These are phyloP conservation scores for Hippocampus guttulatus DNA, from an alignment of 2,113 vertebrate species.

Conservation along the genomic window DNA sequence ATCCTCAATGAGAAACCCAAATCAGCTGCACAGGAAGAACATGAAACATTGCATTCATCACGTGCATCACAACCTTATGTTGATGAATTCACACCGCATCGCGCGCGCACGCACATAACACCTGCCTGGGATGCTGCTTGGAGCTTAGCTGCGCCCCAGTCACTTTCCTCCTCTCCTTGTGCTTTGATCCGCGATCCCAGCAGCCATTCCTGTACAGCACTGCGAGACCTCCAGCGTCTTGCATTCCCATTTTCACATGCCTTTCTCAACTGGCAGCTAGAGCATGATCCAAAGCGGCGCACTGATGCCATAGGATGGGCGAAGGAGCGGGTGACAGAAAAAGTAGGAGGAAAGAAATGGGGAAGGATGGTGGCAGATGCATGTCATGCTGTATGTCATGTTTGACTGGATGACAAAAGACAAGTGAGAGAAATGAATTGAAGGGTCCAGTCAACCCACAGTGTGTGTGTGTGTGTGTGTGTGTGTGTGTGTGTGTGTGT, in stretches of 20 bases:
- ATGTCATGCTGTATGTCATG: conserved; percentile 35
- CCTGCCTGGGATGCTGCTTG: conserved; percentile 52
- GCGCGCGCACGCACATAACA: conserved; percentile 19
- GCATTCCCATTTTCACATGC: conserved; percentile 31
- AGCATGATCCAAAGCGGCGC: conserved; percentile 64
- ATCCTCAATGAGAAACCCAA: not conserved
- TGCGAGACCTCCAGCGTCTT: conserved; percentile 52
- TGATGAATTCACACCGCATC: not conserved
- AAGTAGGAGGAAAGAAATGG: conserved; percentile 6
- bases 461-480: conserved; percentile 22
- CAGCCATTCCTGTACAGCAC: conserved; percentile 54
- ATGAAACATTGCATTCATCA: not conserved
- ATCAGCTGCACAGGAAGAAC: not conserved
- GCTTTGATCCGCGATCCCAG: conserved; percentile 65
- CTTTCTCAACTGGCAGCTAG: conserved; percentile 60
- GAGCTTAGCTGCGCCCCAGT: conserved; percentile 19
- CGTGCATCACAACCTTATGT: not conserved
- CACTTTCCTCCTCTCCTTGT: conserved; percentile 57
- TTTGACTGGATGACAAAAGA: conserved; percentile 43
- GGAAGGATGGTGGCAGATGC: conserved; percentile 6
- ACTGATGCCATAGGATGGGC: conserved; percentile 55
- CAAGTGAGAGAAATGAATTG: conserved; percentile 19
- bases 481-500: conserved; percentile 28
- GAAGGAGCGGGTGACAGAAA: conserved; percentile 9
- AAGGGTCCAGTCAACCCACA: conserved; percentile 42